Evolutionary conservation across 2,888 invertebrate species (phyloP).

Genomic region (Xylophagus ater): DNA sequence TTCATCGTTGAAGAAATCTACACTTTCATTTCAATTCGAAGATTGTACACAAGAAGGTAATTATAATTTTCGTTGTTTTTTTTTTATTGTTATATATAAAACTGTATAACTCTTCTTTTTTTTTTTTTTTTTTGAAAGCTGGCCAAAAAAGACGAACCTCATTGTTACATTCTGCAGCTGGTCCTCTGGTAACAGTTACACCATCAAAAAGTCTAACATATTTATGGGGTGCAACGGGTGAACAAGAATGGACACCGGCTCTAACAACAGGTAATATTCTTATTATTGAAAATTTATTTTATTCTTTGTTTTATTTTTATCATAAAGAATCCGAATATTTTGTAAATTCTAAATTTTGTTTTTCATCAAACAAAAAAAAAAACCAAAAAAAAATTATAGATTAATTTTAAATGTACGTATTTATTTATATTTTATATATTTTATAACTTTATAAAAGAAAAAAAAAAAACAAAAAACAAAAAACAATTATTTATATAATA

Average conservation of each 20-base stretch:
- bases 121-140: slow-evolving; percentile 2
- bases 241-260: slow-evolving; percentile 95
- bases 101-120: too few relatives aligned
- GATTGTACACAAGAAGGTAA: slow-evolving; percentile 28
- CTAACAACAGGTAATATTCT: slow-evolving; percentile 70
- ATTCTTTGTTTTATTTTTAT: slow-evolving; percentile 18
- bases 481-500: slow-evolving; percentile 2
- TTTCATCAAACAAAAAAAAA: neutral
- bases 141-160: slow-evolving; percentile 14
- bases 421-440: slow-evolving; percentile 1
- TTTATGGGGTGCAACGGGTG: slow-evolving; percentile 90
- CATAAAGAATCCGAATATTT: neutral
- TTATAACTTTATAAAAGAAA: neutral
- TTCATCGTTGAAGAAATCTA: slow-evolving; percentile 27
- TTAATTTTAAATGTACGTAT: neutral
- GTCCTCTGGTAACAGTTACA: slow-evolving; percentile 22
- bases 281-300: slow-evolving; percentile 20
- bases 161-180: slow-evolving; percentile 18
- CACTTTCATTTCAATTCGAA: slow-evolving; percentile 23
- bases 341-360: neutral
- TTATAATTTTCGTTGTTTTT: too few relatives aligned
- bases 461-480: slow-evolving; percentile 3
- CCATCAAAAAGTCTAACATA: slow-evolving; percentile 48
- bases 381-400: too few relatives aligned
- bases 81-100: too few relatives aligned